Evolutionary conservation across 2,797 vertebrate genomes (phyloP), one percentile per base, ranked within the genome.

Genomic region (Prunella strophiata): DNA sequence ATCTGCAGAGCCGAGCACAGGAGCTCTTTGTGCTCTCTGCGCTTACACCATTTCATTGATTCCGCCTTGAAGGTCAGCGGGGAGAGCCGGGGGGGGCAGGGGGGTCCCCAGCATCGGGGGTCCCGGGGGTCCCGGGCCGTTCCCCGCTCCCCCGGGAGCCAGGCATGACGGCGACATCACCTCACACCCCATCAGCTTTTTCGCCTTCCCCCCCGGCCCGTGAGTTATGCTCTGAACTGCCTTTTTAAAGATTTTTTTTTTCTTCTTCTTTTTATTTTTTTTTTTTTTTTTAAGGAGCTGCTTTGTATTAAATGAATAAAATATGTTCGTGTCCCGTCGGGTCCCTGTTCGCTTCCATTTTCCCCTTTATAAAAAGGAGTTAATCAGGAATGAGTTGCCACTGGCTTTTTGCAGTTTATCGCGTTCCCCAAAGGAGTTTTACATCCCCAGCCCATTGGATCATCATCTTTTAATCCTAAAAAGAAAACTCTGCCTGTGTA

Each of bases 241-340:
- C 20, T 34, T 67, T 65, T 57, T 68, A 26, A 74, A 42, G 38
- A 8, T 17, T 22, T 62, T 72, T 73, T 78, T 71, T 65, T n/a
- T n/a, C n/a, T n/a, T n/a, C n/a, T n/a, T 34, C 34, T 34, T 36
- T 8, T 36, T 36, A 8, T 17, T 22, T 62, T 72, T 73, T 63
- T 71, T 65, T 54, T 65, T 66, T 75, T 77, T 76, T 66, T 42
- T 75, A 52, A 27, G 19, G 68, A 89, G 80, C 93, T 89, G 94
- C 78, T 95, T 97, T 97, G 88, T 92, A 66, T 93, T 96, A 97
- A 97, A 97, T 97, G 85, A 93, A 93, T 94, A 96, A 97, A 97
- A 96, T 92, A 84, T 92, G 97, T 94, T 88, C 54, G 2, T 42
- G 95, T 84, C 94, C 88, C n/a, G 54, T 81, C 42, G 38, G 85